Evolutionary conservation across 2,113 vertebrate genomes (phyloP), one percentile per base, ranked within the genome.

Genomic region (Zosterops pallidus): DNA sequence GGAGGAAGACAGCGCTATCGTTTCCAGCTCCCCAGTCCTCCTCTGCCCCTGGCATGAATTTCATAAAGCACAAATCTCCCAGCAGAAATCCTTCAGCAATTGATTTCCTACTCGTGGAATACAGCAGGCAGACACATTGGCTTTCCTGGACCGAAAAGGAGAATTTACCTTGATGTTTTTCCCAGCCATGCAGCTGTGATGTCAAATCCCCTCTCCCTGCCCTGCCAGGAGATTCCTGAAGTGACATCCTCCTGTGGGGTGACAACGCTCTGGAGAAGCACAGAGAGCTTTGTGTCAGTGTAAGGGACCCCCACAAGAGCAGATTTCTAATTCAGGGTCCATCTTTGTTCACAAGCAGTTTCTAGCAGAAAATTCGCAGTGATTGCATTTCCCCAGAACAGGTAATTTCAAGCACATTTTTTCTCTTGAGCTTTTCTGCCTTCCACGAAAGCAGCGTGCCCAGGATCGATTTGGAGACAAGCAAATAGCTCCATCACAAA

Each of bases 11-110:
- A 2, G 68, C 9, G 4, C 25, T 28, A 13, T 55, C 14, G 0
- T 74, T 86, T 77, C 75, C 74, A 85, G 86, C 39, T 82, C 71
- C 74, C 62, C 69, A 46, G n/a, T 41, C 56, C 41, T 46, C 35
- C 47, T 68, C 59, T 77, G 90, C 46, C 71, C 49, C 17, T 0
- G 3, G 85, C 88, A 67, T 19, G 33, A 94, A 86, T 79, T 79
- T 90, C 85, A 96, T 72, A 68, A 95, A 83, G 69, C 65, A 79
- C 68, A 57, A 72, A 79, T 63, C 84, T 89, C 88, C n/a, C 82
- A 62, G 64, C 12, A 15, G 64, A 78, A 78, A 53, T 57, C 59
- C 53, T 52, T 81, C 76, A 56, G 55, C 91, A 85, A 91, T 13
- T 74, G 89, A 85, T 94, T 97, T 91, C 53, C 60, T 65, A 2